Base-by-base conservation (phyloP, 30 jellyfish, hydroid and myxozoan genomes). In the Aurelia aurita region DNA sequence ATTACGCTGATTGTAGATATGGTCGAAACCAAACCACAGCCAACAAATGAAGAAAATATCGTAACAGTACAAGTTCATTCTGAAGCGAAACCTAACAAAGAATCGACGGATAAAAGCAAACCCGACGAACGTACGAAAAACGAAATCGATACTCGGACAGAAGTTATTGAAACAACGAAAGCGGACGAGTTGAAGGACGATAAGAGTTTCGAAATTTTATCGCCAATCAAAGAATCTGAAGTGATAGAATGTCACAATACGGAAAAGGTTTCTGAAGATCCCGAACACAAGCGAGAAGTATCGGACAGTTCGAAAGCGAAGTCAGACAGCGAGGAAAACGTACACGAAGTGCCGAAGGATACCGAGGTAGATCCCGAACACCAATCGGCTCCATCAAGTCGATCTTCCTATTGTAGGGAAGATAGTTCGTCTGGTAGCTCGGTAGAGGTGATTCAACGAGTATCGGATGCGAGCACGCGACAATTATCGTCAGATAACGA, bases 341-440 rank as follows among this genome's bases (percentile, higher is more conserved):
- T 14, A 54, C 29, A 11, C 54, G 74, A 58, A 57, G 64, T 44
- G 23, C 22, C 31, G 19, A 63, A 59, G 59, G 31, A 45, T 70
- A 7, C 47, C 47, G 47, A 35, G 47, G 47, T 35, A 35, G 47
- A 39, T 39, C 51, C 51, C 51, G 67, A 28, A 14, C 31, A 35
- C n/a, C 34, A 27, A 49, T 49, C 82, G 26, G 21, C 81, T 0
- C 23, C 31, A 7, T 76, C 87, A 15, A 35, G 29, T 22, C 51
- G 80, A 14, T 61, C 71, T 1, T 78, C 89, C 1, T 70, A 69
- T 8, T 15, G 60, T 21, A 78, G 66, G 44, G 80, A 78, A 27
- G 89, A 61, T 45, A 78, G 80, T 21, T 78, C 89, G 21, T 78
- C 89, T 18, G 80, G 72, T 18, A 78, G 89, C 80, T 78, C 89